Conservation (phyloP, 2,113 vertebrate genomes). For the Campylomormyrus tamandua region DNA sequence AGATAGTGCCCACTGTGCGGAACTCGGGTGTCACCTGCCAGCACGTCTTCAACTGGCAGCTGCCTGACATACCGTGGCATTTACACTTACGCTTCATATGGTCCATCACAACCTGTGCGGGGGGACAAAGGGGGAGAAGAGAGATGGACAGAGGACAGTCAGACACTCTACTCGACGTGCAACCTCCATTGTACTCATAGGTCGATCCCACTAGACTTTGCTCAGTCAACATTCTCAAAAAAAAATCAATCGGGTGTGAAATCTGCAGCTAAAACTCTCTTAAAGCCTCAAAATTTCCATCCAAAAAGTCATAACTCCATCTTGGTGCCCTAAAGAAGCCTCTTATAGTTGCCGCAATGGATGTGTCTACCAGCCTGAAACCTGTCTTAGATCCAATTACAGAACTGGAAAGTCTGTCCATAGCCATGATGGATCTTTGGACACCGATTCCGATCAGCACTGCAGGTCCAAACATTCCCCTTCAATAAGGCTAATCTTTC, state of each 20-base stretch:
- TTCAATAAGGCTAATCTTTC: background rate
- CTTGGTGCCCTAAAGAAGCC: background rate
- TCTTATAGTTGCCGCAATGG: background rate
- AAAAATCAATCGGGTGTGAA: background rate
- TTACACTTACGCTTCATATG: conserved; percentile 98
- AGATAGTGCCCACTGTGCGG: conserved; percentile 81
- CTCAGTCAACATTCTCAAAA: background rate
- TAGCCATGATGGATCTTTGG: background rate
- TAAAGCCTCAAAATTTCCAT: background rate
- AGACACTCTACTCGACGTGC: background rate
- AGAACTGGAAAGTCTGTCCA: background rate
- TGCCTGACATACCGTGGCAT: conserved; percentile 93
- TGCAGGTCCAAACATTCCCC: background rate
- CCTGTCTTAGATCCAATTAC: background rate
- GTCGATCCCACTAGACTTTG: background rate
- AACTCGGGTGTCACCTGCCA: conserved; percentile 98
- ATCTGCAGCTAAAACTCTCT: background rate
- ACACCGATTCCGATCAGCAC: background rate
- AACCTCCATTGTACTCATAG: background rate
- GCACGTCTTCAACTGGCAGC: conserved; percentile 97
- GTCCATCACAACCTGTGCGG: conserved; percentile 81
- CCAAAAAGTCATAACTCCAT: background rate
- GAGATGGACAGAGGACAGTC: background rate
- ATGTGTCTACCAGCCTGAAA: background rate
- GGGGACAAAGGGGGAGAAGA: background rate